Conservation (phyloP, 2,113 vertebrate genomes). For the Tragelaphus strepsiceros region DNA sequence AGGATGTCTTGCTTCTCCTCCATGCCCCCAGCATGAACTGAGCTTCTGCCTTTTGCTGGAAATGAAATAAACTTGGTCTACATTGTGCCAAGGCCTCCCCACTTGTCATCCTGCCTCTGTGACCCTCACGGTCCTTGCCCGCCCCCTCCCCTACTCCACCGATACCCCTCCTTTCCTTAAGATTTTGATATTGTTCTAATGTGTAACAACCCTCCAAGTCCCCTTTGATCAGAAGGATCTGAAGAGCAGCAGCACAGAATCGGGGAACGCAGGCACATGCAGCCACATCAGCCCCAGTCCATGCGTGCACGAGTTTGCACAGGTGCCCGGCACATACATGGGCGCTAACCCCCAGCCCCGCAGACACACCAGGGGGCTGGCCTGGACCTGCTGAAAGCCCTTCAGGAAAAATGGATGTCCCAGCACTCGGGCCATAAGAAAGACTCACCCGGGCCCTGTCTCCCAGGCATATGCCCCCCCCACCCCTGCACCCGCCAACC, state of each 20-base stretch:
- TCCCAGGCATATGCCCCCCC: neutral
- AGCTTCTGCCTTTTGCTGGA: slow-evolving; percentile 40
- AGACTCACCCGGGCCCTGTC: neutral
- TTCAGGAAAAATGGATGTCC: neutral
- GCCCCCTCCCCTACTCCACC: neutral
- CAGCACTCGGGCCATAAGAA: neutral
- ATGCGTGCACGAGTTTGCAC: neutral
- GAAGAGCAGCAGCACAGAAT: neutral
- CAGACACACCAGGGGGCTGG: neutral
- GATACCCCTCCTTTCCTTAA: slow-evolving; percentile 59
- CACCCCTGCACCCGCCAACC: neutral
- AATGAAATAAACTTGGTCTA: slow-evolving; percentile 38
- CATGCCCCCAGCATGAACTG: neutral
- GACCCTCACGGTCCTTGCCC: neutral
- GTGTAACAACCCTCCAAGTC: neutral
- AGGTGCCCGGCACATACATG: neutral
- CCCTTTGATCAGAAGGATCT: slow-evolving; percentile 4
- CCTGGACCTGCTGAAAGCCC: neutral
- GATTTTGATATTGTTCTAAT: slow-evolving; percentile 67
- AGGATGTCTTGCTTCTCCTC: neutral
- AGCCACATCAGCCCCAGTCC: neutral
- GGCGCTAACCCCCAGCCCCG: neutral
- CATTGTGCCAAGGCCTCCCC: slow-evolving; percentile 47
- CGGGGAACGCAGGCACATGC: neutral
- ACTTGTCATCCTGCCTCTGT: slow-evolving; percentile 63